Evolutionary conservation across 35 echinoderm and acorn worm species (phyloP), one percentile per base, ranked within the genome.

Genomic region (Apostichopus parvimensis): DNA sequence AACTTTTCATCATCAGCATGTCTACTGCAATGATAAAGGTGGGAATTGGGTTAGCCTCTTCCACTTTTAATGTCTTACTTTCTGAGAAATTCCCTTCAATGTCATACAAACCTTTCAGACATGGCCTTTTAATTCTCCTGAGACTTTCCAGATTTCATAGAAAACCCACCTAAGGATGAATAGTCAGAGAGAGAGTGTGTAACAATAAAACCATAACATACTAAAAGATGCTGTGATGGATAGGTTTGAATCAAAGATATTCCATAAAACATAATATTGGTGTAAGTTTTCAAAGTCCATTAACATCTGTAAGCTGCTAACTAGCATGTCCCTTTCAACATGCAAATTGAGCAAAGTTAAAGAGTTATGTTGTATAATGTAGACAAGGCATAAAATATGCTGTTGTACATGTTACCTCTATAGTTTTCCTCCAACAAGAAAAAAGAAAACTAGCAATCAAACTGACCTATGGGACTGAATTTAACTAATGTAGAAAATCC

Each of bases 101-200:
- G 34, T 45, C 34, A 4, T 68, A 68, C 64, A 68, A 11, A 68
- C 64, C 64, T 68, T 11, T 68, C 11, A 68, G 18, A 68, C 18
- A 68, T 68, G 11, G 11, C 64, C 34, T 45, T 68, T 68, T 11
- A 68, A 68, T 11, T 68, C 64, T 82, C 52, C 34, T 9, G 8
- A n/a, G 17, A 82, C 52, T 82, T 82, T 82, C 79, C 79, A 82
- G 8, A 82, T n/a, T 82, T 82, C 79, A 82, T 82, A 82, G 18
- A 82, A 82, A 9, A 82, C 79, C 79, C 79, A 82, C 79, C 79
- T 82, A 17, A 68, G 79, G 18, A 82, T 53, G 25, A 80, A 80
- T 34, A 82, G 55, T 34, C 13, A 15, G 52, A 56, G 54, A 56
- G 54, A 45, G 34, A 45, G 34, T 45, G 34, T 45, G 34, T 45